Conservation (phyloP, 1,140 invertebrate species). For the Palaemon carinicauda region DNA sequence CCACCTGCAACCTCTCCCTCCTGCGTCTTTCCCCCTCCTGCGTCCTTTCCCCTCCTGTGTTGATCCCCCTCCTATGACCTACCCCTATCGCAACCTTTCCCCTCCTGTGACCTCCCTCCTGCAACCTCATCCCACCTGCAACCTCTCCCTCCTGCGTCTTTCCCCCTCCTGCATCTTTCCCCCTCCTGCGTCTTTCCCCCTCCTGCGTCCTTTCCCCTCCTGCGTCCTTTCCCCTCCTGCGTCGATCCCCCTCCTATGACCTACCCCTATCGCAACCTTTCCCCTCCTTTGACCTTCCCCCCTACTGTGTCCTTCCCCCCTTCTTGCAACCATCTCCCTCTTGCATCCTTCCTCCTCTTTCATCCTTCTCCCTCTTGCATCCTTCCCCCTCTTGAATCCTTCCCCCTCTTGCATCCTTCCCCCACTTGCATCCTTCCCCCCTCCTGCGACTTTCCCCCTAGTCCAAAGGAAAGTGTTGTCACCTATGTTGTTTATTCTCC, state of each 20-base stretch:
- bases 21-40: background rate
- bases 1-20: too few relatives aligned
- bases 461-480: too few relatives aligned
- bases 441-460: background rate
- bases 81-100: background rate
- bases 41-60: background rate
- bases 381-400: background rate
- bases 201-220: background rate
- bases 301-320: background rate
- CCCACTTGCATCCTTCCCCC: background rate
- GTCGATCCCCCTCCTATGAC: background rate
- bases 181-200: too few relatives aligned
- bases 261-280: too few relatives aligned
- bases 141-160: too few relatives aligned
- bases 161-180: too few relatives aligned
- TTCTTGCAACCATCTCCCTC: background rate
- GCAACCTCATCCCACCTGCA: too few relatives aligned
- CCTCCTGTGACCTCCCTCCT: too few relatives aligned
- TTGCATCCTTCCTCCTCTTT: background rate
- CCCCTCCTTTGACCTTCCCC: background rate
- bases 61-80: background rate
- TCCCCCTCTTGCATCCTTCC: background rate
- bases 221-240: background rate
- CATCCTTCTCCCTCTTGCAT: too few relatives aligned
- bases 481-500: too few relatives aligned